A percentile compares a stretch with the other conserved stretches of the same genome.
These are phyloP conservation scores for Trachops cirrhosus DNA, from an alignment of 2,797 vertebrate genomes.

Conservation along the genomic window DNA sequence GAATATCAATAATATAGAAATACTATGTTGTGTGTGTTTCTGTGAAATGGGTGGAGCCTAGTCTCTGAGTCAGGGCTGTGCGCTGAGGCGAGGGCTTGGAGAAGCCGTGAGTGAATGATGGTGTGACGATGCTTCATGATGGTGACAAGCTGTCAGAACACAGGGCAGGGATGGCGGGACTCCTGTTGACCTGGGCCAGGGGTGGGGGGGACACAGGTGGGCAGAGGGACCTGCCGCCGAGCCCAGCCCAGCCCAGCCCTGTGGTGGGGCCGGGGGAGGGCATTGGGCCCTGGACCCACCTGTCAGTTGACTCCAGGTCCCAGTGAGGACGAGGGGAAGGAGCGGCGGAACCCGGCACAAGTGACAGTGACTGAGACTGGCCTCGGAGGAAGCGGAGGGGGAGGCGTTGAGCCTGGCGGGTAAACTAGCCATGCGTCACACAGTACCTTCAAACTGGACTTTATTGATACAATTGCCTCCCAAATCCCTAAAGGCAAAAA, in stretches of 20 bases:
- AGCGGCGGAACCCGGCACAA: not conserved
- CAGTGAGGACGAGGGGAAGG: too few relatives aligned
- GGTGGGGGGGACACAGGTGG: not conserved
- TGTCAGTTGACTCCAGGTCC: not conserved
- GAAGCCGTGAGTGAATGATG: not conserved
- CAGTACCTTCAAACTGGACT: not conserved
- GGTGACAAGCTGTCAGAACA: not conserved
- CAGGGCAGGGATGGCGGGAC: not conserved
- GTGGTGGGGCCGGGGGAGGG: not conserved
- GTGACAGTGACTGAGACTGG: not conserved
- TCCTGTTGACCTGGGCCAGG: not conserved
- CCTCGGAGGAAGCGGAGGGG: too few relatives aligned
- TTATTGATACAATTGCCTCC: not conserved
- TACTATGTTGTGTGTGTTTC: too few relatives aligned
- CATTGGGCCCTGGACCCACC: accelerated
- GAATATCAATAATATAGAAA: too few relatives aligned
- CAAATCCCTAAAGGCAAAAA: not conserved
- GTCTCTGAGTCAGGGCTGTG: not conserved
- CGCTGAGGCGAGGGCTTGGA: not conserved
- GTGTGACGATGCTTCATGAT: not conserved
- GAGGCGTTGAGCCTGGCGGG: too few relatives aligned
- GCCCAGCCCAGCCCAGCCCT: too few relatives aligned
- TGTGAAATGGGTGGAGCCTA: not conserved
- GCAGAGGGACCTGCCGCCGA: not conserved
- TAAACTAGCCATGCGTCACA: not conserved